Evolutionary conservation across 2,888 invertebrate species (phyloP).

Genomic region (Scrobipalpa costella): DNA sequence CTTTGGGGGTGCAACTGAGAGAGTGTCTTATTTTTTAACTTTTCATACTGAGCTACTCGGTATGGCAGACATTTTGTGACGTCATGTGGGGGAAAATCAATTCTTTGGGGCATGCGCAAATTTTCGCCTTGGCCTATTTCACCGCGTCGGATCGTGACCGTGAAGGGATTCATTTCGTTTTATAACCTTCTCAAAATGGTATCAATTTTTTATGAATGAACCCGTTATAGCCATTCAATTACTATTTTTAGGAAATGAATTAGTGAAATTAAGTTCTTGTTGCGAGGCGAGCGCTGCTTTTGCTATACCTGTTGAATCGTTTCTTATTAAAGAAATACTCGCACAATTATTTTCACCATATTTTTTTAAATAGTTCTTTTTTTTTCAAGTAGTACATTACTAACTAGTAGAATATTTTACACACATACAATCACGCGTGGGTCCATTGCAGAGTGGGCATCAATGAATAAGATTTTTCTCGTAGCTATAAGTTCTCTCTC

Average conservation of each 20-base stretch:
- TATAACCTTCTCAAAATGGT: conserved; percentile 59
- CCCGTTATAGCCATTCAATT: conserved; percentile 63
- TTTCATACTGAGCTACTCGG: conserved; percentile 63
- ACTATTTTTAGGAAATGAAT: conserved; percentile 55
- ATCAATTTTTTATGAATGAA: conserved; percentile 71
- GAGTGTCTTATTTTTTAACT: conserved; percentile 58
- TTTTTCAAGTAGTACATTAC: too few species aligned
- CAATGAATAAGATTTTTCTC: too few species aligned
- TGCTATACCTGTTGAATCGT: not conserved
- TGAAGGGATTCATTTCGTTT: conserved; percentile 55
- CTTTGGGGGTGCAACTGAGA: conserved; percentile 48
- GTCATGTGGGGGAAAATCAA: conserved; percentile 71
- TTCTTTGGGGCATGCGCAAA: conserved; percentile 67
- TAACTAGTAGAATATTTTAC: too few species aligned
- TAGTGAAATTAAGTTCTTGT: conserved; percentile 19
- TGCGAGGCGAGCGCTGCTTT: not conserved
- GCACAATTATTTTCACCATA: too few species aligned
- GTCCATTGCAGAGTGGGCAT: too few species aligned
- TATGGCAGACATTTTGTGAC: conserved; percentile 65
- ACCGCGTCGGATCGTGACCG: conserved; percentile 50
- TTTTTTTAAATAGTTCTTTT: too few species aligned
- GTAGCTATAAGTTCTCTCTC: too few species aligned
- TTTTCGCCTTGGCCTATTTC: conserved; percentile 70
- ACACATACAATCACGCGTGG: too few species aligned
- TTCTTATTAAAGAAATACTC: too few species aligned